These are phyloP conservation scores for Onychomys leucogaster DNA, from an alignment of 2,797 vertebrate genomes.

Conservation along the genomic window DNA sequence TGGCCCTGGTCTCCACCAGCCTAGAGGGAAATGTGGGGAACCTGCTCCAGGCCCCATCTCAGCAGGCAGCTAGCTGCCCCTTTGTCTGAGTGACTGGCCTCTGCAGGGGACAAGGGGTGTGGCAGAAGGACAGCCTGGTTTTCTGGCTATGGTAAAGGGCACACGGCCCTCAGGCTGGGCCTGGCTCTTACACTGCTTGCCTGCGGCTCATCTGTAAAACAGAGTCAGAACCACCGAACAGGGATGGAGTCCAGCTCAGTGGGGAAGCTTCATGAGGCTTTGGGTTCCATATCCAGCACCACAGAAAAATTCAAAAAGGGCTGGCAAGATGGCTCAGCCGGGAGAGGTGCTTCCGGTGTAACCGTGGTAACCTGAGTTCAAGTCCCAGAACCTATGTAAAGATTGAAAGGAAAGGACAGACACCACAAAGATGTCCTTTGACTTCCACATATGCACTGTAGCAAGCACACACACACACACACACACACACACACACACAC, in stretches of 20 bases:
- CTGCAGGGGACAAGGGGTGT: background rate
- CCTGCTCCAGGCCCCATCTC: background rate
- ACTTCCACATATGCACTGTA: background rate
- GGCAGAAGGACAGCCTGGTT: background rate
- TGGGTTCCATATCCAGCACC: background rate
- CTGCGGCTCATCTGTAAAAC: background rate
- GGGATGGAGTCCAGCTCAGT: background rate
- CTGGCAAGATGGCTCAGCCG: background rate
- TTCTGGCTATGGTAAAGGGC: background rate
- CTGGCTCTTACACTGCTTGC: background rate
- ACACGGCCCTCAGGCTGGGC: background rate
- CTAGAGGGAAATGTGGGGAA: background rate
- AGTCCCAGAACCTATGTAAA: background rate
- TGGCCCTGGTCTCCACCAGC: background rate
- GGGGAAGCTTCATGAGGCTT: background rate
- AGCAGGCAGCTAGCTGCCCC: conserved; percentile 4
- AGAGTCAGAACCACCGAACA: background rate
- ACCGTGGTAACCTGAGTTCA: background rate
- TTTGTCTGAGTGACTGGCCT: background rate
- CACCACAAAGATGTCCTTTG: background rate
- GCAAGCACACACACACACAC: background rate
- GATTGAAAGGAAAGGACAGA: background rate
- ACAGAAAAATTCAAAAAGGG: background rate
- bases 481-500: background rate
- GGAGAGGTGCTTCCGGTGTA: background rate